Base-by-base conservation (phyloP, 2,888 invertebrate species). In the Drosophila borealis region DNA sequence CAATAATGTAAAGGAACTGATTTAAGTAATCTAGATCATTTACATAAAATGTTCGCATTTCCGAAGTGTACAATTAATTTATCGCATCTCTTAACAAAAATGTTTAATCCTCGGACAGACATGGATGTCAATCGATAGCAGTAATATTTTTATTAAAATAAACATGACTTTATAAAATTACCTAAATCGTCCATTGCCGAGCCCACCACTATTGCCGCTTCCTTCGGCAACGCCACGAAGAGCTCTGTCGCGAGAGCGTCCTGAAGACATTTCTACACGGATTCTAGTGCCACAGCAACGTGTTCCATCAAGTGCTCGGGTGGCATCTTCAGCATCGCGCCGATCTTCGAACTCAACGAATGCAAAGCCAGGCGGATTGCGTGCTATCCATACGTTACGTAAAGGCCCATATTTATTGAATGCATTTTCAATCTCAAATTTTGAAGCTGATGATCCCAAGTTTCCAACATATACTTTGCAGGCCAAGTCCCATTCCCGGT, bases 181-280 rank as follows among this genome's bases (percentile, higher is more conserved):
- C 51, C 51, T 39, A 8, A 29, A 25, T 39, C 92, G 88, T 3
- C 91, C 90, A 51, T 93, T 91, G 65, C 94, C 94, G 76, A 95
- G 95, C 59, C 95, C 96, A 77, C 94, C 81, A 2, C 90, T 80
- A 0, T 88, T 51, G 11, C 37, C 85, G 1, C 91, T 88, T 10
- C 90, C 90, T 3, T 91, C 90, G 3, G 90, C 90, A 4, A 91
- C 88, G 2, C 92, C 90, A 45, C 93, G 67, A 94, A 94, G 75
- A 95, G 95, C 10, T 60, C 95, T 96, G 80, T 95, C 94, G 56
- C 96, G 94, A 56, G 96, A 96, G 81, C 97, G 94, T 0, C 97
- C 97, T 75, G 96, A 97, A 0, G 97, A 97, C 98, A 98, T 98
- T 93, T 98, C 98, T n/a, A 98, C 97, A 70, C 97, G 95, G 55